Conservation (phyloP, 2,113 vertebrate genomes). For the Pachypanchax playfairii region DNA sequence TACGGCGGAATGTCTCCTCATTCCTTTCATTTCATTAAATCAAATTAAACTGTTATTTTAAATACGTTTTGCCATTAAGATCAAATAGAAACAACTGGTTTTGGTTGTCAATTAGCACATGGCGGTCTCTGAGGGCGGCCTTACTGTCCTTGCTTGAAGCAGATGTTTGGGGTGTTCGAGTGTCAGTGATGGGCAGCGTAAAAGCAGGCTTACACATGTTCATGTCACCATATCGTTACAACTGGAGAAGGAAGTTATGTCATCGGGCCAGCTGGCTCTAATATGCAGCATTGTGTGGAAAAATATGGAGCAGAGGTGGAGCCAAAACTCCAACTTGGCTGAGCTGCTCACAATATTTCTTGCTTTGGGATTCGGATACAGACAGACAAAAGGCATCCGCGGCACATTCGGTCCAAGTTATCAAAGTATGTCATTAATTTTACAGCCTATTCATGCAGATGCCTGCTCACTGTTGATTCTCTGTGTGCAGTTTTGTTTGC, state of each 20-base stretch:
- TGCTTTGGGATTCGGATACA: slow-evolving; percentile 19
- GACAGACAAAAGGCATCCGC: slow-evolving; percentile 25
- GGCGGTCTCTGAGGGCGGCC: slow-evolving; percentile 10
- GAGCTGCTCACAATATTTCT: slow-evolving; percentile 13
- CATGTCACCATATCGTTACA: slow-evolving; percentile 64
- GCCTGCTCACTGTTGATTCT: slow-evolving; percentile 7
- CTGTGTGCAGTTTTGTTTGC: slow-evolving; percentile 43
- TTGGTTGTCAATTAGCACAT: slow-evolving; percentile 21
- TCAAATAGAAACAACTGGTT: slow-evolving; percentile 28
- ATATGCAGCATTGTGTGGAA: slow-evolving; percentile 59
- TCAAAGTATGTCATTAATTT: slow-evolving; percentile 27
- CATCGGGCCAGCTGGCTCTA: slow-evolving; percentile 71
- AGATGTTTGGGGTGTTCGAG: slow-evolving; percentile 62
- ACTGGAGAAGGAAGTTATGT: slow-evolving; percentile 73
- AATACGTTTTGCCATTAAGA: slow-evolving; percentile 25
- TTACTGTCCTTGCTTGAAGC: slow-evolving; percentile 50
- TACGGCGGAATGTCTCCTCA: slow-evolving; percentile 8
- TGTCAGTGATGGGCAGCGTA: slow-evolving; percentile 77
- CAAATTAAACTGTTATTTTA: not conserved
- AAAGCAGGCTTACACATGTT: slow-evolving; percentile 69
- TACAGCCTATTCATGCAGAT: slow-evolving; percentile 10
- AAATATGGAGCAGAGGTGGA: slow-evolving; percentile 49
- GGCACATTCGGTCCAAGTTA: slow-evolving; percentile 34
- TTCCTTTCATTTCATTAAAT: slow-evolving; percentile 2
- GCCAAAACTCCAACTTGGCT: slow-evolving; percentile 36